Conservation (phyloP, 2,888 invertebrate genomes). For the Himalopsyche tibetana region DNA sequence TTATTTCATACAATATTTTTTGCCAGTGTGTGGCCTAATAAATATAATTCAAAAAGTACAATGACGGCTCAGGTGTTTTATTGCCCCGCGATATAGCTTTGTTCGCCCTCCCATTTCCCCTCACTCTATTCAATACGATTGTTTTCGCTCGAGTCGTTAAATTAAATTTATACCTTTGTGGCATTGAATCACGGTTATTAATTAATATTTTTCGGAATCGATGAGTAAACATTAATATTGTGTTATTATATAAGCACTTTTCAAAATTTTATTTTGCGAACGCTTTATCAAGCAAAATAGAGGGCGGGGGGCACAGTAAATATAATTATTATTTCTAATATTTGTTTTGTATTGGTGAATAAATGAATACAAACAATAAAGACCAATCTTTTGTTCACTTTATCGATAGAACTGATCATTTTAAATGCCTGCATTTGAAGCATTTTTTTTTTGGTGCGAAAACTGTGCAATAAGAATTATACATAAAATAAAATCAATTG, state of each 20-base stretch:
- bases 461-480: too few relatives aligned
- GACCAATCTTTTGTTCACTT: too few relatives aligned
- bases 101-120: slow-evolving; percentile 2
- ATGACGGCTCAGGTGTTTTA: slow-evolving; percentile 30
- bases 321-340: too few relatives aligned
- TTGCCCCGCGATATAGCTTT: slow-evolving; percentile 30
- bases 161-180: slow-evolving; percentile 26
- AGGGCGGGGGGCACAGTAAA: neutral
- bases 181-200: slow-evolving; percentile 14
- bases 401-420: too few relatives aligned
- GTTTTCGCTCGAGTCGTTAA: slow-evolving; percentile 34
- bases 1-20: neutral
- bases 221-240: slow-evolving; percentile 4
- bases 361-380: too few relatives aligned
- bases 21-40: slow-evolving; percentile 3
- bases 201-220: slow-evolving; percentile 12
- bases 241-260: neutral
- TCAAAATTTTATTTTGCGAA: neutral
- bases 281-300: neutral
- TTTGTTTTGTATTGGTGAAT: too few relatives aligned
- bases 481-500: too few relatives aligned
- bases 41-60: slow-evolving; percentile 27
- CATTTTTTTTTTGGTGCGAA: too few relatives aligned
- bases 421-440: too few relatives aligned
- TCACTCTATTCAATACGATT: slow-evolving; percentile 18